These are phyloP conservation scores for Imbricaverruca yamaguchii DNA, from an alignment of 2,888 invertebrate genomes.

Conservation along the genomic window DNA sequence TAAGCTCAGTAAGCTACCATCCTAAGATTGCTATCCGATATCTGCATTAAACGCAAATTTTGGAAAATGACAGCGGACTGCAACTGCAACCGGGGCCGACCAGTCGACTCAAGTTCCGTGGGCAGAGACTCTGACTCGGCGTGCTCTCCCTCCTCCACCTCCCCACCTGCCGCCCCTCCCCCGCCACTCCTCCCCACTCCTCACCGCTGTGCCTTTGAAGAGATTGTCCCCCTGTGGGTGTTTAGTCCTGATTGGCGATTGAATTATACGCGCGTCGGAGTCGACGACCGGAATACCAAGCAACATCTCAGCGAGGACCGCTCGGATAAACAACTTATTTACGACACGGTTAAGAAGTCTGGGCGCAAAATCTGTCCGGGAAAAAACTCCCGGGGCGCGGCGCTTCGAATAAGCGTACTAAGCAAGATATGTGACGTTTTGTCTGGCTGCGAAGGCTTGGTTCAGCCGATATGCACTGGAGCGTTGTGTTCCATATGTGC, in stretches of 20 bases:
- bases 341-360: neutral
- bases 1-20: no score
- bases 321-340: conserved; percentile 15
- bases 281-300: neutral
- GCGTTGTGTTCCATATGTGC: no score
- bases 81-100: no score
- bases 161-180: neutral
- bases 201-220: neutral
- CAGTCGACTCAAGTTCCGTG: no score
- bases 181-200: neutral
- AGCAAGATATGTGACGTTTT: no score
- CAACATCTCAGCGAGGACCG: neutral
- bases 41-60: no score
- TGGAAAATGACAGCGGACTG: no score
- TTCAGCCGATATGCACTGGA: no score
- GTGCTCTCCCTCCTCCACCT: neutral
- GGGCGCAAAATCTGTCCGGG: neutral
- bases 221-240: conserved; percentile 18
- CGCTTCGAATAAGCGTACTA: no score
- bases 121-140: neutral
- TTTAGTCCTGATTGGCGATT: conserved; percentile 19
- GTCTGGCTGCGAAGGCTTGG: no score
- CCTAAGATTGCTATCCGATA: no score
- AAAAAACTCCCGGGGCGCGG: no score
- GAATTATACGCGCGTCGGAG: conserved; percentile 6